A percentile compares a stretch with the other conserved stretches of the same genome.
These are phyloP conservation scores for Drosophila novamexicana DNA, from an alignment of 1,140 invertebrate species.

Conservation along the genomic window DNA sequence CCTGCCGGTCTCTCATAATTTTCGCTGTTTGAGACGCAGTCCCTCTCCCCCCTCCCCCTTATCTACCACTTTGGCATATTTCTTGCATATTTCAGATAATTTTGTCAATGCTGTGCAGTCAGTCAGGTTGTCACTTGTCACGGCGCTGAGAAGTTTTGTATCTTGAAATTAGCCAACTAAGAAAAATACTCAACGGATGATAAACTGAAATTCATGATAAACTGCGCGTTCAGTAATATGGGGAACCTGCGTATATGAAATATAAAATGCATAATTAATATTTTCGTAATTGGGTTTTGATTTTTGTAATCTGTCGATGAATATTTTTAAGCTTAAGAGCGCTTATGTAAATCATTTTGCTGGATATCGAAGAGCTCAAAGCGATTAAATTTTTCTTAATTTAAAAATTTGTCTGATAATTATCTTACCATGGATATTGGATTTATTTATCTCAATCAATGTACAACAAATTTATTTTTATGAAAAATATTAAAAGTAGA, in stretches of 20 bases:
- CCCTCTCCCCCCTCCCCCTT: slow-evolving; percentile 12
- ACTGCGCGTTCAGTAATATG: slow-evolving; percentile 10
- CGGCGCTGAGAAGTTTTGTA: slow-evolving; percentile 63
- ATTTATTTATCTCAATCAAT: too few species aligned
- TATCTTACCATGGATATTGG: too few species aligned
- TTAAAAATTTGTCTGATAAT: too few species aligned
- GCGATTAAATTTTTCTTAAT: too few species aligned
- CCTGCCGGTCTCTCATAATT: slow-evolving; percentile 47
- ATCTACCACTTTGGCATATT: slow-evolving; percentile 57
- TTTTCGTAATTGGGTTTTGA: not conserved
- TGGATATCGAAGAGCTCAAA: too few species aligned
- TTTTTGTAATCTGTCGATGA: too few species aligned
- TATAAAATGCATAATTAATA: not conserved
- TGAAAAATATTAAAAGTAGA: too few species aligned
- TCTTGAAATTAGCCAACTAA: slow-evolving; percentile 78
- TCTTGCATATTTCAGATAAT: slow-evolving; percentile 84
- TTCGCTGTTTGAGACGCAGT: slow-evolving; percentile 24
- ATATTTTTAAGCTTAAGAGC: too few species aligned
- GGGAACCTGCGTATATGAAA: not conserved
- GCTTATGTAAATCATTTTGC: too few species aligned
- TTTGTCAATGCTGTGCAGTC: slow-evolving; percentile 84
- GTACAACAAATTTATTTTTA: too few species aligned
- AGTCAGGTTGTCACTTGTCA: slow-evolving; percentile 84
- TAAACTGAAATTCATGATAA: slow-evolving; percentile 53
- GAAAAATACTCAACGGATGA: slow-evolving; percentile 53